Base-by-base conservation (phyloP, 92 coral and sea anemone genomes). In the Paramuricea clavata region DNA sequence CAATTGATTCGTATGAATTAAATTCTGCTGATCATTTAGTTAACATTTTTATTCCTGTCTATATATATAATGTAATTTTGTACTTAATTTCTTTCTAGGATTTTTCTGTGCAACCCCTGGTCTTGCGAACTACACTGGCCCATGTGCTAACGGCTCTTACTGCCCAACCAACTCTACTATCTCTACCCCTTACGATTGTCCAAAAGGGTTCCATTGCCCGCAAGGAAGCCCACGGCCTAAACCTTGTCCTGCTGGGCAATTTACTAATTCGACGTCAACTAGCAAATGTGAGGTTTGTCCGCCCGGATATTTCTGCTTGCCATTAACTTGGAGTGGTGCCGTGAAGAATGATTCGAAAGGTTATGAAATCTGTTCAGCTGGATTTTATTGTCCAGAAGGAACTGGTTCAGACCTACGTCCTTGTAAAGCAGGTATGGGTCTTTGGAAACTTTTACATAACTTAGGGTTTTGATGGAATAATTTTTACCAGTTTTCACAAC, bases 191-290 rank as follows among this genome's bases (percentile, higher is more conserved):
- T 41, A 78, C 74, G 95, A 92, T 69, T 95, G 98, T 54, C 98
- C 90, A 32, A 89, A 85, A 54, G 98, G 98, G 6, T 95, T 94
- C 74, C 98, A 94, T 31, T 95, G 98, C 42, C 98, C 98, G 7
- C 78, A 82, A 23, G 98, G 95, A 9, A 95, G 98, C 83, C 84
- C 90, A 49, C 49, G 61, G 28, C 98, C 98, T 69, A 92, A 95
- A 36, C 98, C 98, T 11, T 95, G 98, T 57, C 81, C 93, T 47
- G 92, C 98, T 43, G 98, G 98, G 22, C 81, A 83, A 31, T 95
- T 94, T 52, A 91, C 98, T 2, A 95, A 95, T 82, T 77, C 88
- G 2, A 78, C 98, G 17, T 94, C 93, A 34, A 91, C 95, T 34
- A 89, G 84, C 39, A 62, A 76, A 10, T 95, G 98, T 60, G 91